Conservation (phyloP, 2,113 vertebrate genomes). For the Elgaria multicarinata region DNA sequence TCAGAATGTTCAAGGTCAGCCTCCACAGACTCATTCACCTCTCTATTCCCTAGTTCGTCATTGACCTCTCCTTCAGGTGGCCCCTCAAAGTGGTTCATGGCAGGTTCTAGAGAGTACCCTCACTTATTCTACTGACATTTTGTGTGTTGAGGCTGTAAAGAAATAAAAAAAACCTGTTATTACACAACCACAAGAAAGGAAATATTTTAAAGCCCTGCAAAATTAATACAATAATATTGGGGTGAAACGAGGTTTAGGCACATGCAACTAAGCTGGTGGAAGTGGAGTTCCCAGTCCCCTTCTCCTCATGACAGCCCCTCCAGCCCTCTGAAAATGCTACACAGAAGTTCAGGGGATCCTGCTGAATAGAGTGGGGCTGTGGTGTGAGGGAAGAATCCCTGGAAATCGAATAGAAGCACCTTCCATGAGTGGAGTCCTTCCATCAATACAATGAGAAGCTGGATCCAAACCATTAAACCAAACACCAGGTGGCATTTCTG, state of each 20-base stretch:
- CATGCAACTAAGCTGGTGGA: too few species aligned
- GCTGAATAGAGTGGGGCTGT: too few species aligned
- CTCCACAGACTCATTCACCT: slow-evolving; percentile 85
- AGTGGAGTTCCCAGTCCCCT: too few species aligned
- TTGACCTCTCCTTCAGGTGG: slow-evolving; percentile 76
- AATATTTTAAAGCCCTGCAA: neutral
- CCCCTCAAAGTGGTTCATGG: slow-evolving; percentile 89
- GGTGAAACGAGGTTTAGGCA: too few species aligned
- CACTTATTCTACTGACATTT: slow-evolving; percentile 80
- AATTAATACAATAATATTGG: neutral
- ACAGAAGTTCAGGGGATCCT: too few species aligned
- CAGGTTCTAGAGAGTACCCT: slow-evolving; percentile 61
- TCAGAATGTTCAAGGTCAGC: slow-evolving; percentile 82
- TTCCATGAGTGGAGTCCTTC: too few species aligned
- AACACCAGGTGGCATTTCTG: slow-evolving; percentile 18
- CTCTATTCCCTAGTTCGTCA: slow-evolving; percentile 77
- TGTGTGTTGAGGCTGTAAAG: slow-evolving; percentile 69
- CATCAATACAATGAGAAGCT: too few species aligned
- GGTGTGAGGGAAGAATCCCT: too few species aligned
- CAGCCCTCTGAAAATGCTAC: too few species aligned
- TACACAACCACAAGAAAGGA: slow-evolving; percentile 3
- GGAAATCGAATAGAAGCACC: too few species aligned
- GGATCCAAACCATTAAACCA: neutral
- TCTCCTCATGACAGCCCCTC: too few species aligned
- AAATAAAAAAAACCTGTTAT: slow-evolving; percentile 28